Percentiles rank a stretch among this genome's conserved stretches.
These are phyloP conservation scores for Stylophora pistillata DNA, from an alignment of 64 coral and sea anemone genomes.

Conservation along the genomic window DNA sequence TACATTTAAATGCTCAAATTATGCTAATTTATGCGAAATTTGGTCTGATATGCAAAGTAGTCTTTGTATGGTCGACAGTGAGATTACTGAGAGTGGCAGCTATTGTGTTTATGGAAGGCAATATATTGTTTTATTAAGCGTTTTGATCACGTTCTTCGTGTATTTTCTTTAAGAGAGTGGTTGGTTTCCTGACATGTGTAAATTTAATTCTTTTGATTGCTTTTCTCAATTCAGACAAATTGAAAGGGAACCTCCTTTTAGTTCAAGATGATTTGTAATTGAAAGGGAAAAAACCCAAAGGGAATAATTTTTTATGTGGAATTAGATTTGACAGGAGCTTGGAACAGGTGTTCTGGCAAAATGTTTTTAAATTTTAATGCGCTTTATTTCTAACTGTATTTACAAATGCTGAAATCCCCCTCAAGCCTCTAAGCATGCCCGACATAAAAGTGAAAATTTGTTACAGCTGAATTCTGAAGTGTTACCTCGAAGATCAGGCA, in stretches of 20 bases:
- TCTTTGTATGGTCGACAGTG: background rate
- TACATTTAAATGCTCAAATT: background rate
- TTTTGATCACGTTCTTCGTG: background rate
- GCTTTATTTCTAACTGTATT: constrained; percentile 1
- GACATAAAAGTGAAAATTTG: background rate
- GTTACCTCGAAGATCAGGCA: background rate
- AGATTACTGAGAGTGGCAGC: background rate
- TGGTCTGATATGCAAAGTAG: background rate
- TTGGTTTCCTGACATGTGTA: background rate
- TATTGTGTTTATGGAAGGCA: background rate
- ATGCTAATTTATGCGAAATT: constrained; percentile 26
- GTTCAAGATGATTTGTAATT: constrained; percentile 10
- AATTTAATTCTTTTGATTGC: constrained; percentile 13
- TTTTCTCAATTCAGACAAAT: background rate
- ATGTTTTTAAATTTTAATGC: constrained; percentile 39
- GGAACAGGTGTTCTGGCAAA: constrained; percentile 6
- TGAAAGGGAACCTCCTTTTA: background rate
- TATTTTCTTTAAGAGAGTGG: background rate
- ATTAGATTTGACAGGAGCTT: background rate
- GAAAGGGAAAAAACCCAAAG: background rate
- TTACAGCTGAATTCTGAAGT: background rate
- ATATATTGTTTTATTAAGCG: constrained; percentile 9
- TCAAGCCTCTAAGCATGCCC: too few relatives aligned
- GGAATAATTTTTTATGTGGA: background rate
- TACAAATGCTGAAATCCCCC: background rate